Evolutionary conservation across 2,797 vertebrate species (phyloP), one percentile per base, ranked within the genome.

Genomic region (Calcarius lapponicus): DNA sequence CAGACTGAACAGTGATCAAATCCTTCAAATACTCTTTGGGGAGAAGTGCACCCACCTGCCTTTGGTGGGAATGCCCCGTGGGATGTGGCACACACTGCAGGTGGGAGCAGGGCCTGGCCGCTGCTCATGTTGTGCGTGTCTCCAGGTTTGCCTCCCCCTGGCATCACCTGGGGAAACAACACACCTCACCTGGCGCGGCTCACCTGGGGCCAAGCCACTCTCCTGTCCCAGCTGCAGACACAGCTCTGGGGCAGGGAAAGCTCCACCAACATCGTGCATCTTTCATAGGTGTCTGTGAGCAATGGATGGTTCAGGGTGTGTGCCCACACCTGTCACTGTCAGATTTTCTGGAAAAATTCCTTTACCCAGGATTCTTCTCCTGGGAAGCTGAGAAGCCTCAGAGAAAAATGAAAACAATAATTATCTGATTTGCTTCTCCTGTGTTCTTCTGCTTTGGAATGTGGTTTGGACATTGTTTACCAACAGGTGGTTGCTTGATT

Each of bases 81-180:
- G 62, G 38, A 48, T 3, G 61, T 1, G 4, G 34, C 2, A 1
- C 17, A 9, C 6, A 4, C 42, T 21, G 40, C 28, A 21, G 47
- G 8, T 2, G 38, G 42, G 38, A 45, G 65, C 64, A 19, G 11
- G 38, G 31, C 45, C 40, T 1, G 2, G 17, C 2, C 0, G 0
- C 19, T 0, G 3, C 34, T 51, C 38, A 2, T 0, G 0, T 12
- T 0, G 0, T 3, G 38, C 0, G 6, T 3, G 6, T 10, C 1
- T 10, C 1, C 17, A 43, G 38, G 32, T 32, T 69, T 34, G 38
- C 57, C 38, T 75, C 31, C 38, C 2, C 14, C 26, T 18, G 61
- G 54, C 32, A 51, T 18, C 65, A 42, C 11, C 75, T 6, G 16
- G 4, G 22, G 42, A 45, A 48, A 40, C 38, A 12, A 40, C 38